Evolutionary conservation across 53 echinoderm and acorn worm genomes (phyloP).

Genomic region (Temnopleurus reevesii): DNA sequence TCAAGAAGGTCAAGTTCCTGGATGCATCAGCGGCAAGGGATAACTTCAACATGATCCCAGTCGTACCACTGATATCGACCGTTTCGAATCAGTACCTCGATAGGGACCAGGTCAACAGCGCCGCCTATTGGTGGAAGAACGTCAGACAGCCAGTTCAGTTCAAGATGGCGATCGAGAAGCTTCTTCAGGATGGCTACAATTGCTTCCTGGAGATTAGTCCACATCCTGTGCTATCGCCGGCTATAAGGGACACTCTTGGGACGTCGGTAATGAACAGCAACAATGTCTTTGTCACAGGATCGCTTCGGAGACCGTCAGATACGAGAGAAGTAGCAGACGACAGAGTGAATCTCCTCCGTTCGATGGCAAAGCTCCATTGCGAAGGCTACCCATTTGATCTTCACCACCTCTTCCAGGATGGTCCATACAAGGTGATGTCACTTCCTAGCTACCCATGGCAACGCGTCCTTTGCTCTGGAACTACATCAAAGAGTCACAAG

Average conservation of each 20-base stretch:
- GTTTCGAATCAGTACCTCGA: constrained; percentile 80
- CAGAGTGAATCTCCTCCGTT: constrained; percentile 78
- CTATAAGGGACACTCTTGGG: constrained; percentile 75
- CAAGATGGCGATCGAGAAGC: constrained; percentile 78
- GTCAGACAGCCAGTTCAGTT: constrained; percentile 86
- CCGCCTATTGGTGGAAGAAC: constrained; percentile 96
- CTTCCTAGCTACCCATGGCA: constrained; percentile 97
- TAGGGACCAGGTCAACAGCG: constrained; percentile 70
- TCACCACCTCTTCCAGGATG: constrained; percentile 74
- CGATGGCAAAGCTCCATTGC: constrained; percentile 84
- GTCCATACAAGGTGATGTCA: constrained; percentile 82
- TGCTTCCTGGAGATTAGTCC: constrained; percentile 92
- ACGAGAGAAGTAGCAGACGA: constrained; percentile 87
- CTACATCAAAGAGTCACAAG: constrained; percentile 72
- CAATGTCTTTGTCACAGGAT: constrained; percentile 78
- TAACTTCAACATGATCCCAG: constrained; percentile 61
- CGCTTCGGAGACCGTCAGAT: constrained; percentile 84
- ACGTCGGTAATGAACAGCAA: constrained; percentile 60
- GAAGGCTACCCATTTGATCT: constrained; percentile 88
- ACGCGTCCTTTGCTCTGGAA: constrained; percentile 77
- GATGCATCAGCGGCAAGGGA: constrained; percentile 61
- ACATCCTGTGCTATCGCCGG: constrained; percentile 85
- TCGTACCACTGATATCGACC: constrained; percentile 92
- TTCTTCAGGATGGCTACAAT: constrained; percentile 84
- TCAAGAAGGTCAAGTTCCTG: constrained; percentile 86